A percentile compares a stretch with the other conserved stretches of the same genome.
phyloP scores from a whole-genome alignment of 2,113 vertebrate genomes.

The Hepsetus odoe region DNA sequence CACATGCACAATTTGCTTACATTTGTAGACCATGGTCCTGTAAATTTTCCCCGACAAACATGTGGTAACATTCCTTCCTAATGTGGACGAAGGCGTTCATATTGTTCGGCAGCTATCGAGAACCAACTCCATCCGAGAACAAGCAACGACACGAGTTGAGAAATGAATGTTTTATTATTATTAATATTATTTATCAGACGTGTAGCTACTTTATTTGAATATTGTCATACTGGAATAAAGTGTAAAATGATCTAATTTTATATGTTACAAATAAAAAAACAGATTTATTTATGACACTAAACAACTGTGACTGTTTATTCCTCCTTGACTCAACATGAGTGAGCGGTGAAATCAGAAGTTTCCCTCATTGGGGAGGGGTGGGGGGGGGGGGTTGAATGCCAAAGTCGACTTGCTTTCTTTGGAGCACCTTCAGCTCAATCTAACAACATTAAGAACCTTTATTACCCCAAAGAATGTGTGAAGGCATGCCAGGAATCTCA shows the following conservation, averaged over 20 bases:
- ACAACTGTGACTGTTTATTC: constrained; percentile 46
- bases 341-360: background rate
- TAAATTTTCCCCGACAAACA: constrained; percentile 68
- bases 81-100: constrained; percentile 85
- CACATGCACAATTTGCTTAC: constrained; percentile 61
- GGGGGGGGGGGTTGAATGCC: too few relatives aligned
- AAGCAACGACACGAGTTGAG: constrained; percentile 88
- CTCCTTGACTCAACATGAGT: background rate
- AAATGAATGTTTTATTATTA: constrained; percentile 86
- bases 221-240: constrained; percentile 99
- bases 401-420: constrained; percentile 80
- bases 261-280: constrained; percentile 95
- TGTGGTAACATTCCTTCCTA: constrained; percentile 82
- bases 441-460: constrained; percentile 85
- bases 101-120: constrained; percentile 92
- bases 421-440: constrained; percentile 85
- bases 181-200: constrained; percentile 97
- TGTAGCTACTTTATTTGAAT: constrained; percentile 91
- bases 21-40: constrained; percentile 67
- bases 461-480: constrained; percentile 77
- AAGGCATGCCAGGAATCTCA: constrained; percentile 90
- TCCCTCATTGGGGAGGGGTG: too few relatives aligned
- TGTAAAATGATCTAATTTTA: constrained; percentile 99
- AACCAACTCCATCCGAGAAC: constrained; percentile 72
- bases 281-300: constrained; percentile 99